phyloP scores from a whole-genome alignment of 2,113 vertebrate species.

The Epinephelus fuscoguttatus region DNA sequence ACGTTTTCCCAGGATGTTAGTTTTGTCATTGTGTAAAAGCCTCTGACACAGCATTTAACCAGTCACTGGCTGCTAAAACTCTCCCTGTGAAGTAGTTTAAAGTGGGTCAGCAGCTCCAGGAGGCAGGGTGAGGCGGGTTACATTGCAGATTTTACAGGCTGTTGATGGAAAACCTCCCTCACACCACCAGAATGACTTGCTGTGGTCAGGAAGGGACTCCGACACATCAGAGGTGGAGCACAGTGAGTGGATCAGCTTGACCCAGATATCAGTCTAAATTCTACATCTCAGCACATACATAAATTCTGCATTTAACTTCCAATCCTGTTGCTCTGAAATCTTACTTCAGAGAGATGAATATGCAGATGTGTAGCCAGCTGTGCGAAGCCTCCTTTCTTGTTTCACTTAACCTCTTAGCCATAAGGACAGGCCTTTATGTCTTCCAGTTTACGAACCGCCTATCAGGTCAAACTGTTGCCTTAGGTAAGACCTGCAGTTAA shows the following conservation, averaged over 20 bases:
- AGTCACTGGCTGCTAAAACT: neutral
- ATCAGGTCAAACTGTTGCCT: neutral
- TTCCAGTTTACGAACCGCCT: neutral
- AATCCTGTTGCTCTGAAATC: neutral
- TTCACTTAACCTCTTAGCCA: neutral
- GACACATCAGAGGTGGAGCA: neutral
- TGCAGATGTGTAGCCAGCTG: neutral
- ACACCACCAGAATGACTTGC: neutral
- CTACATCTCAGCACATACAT: neutral
- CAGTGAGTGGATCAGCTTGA: neutral
- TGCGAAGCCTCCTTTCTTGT: neutral
- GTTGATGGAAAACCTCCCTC: neutral
- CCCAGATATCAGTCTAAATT: neutral
- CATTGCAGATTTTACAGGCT: neutral
- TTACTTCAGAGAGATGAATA: neutral
- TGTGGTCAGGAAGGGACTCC: neutral
- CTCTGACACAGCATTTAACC: neutral
- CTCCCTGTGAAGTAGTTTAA: constrained; percentile 3
- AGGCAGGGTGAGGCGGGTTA: neutral
- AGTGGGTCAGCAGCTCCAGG: constrained; percentile 6
- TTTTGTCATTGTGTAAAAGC: neutral
- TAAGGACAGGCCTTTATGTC: too few relatives aligned
- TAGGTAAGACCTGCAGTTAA: neutral
- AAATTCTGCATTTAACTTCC: neutral
- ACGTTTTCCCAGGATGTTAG: neutral